These are phyloP conservation scores for Nerophis ophidion DNA, from an alignment of 2,113 vertebrate species.

Conservation along the genomic window DNA sequence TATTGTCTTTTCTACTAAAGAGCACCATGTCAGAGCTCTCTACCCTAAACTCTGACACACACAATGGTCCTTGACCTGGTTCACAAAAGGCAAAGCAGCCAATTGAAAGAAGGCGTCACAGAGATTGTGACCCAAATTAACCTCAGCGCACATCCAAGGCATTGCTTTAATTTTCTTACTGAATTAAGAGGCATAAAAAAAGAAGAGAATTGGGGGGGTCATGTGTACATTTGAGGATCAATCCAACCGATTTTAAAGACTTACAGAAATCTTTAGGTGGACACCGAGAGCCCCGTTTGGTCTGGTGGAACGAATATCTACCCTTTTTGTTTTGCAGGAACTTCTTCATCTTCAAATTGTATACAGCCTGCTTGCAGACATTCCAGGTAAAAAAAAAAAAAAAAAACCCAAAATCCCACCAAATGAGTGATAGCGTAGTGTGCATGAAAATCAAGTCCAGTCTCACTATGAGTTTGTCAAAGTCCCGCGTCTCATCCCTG, in stretches of 20 bases:
- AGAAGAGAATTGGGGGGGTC: neutral
- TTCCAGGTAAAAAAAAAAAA: conserved; percentile 18
- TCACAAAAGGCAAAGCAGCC: conserved; percentile 50
- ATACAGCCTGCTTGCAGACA: conserved; percentile 26
- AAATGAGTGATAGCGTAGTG: conserved; percentile 1
- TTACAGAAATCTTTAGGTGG: conserved; percentile 78
- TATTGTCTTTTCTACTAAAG: conserved; percentile 9
- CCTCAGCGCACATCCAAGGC: conserved; percentile 9
- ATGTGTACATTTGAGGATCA: neutral
- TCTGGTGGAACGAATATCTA: conserved; percentile 57
- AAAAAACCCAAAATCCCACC: conserved; percentile 32
- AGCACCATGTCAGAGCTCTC: conserved; percentile 39
- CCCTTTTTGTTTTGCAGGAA: conserved; percentile 60
- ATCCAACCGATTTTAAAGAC: conserved; percentile 47
- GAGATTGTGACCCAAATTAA: conserved; percentile 59
- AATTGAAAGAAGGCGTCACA: conserved; percentile 47
- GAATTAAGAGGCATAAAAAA: neutral
- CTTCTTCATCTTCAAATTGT: conserved; percentile 58
- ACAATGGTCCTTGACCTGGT: conserved; percentile 54
- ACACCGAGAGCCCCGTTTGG: conserved; percentile 53
- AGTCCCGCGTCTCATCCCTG: conserved; percentile 64
- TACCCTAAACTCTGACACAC: conserved; percentile 50
- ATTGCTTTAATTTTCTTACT: conserved; percentile 20
- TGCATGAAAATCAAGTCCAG: conserved; percentile 14
- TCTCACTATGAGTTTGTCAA: conserved; percentile 32